Base-by-base conservation (phyloP, 2,888 invertebrate species). In the Cremastinae sp. region DNA sequence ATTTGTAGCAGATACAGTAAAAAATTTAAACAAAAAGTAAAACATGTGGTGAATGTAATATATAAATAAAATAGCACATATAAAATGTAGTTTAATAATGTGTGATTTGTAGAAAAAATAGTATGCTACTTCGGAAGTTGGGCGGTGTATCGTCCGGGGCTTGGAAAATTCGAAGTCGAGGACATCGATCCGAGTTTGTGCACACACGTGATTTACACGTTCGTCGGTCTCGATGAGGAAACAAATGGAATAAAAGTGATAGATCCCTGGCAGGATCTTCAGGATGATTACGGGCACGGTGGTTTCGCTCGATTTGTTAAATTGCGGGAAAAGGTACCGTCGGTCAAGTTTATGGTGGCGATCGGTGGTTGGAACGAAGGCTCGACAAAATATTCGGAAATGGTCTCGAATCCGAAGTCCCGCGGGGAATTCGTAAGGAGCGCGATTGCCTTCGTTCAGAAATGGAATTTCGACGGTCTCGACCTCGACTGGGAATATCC, bases 101-200 rank as follows among this genome's bases (percentile, higher is more conserved):
- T 14, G 14, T 16, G 1, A 20, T 53, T 51, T 47, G 14, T 83
- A 94, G 94, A 93, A 81, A 90, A 92, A 75, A 90, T 95, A 0
- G 91, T 95, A 0, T 96, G 96, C 82, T 96, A 96, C 88, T 94
- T 93, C 80, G 95, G 95, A 1, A 93, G 93, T 2, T 96, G 96
- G 96, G 92, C 95, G 0, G 92, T 92, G 0, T 95, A 95, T 83
- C 92, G 95, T 41, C 86, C 86, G 0, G 93, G 92, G 0, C 85
- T 90, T 59, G 95, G 95, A 0, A 92, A 93, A 85, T 95, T 94
- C 81, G 91, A 92, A n/a, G 93, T 95, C 0, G 91, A 92, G 8
- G 84, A 94, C 68, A 93, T 96, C 22, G 92, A 95, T 83, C 92
- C 94, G 0, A 88, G 88, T 16, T 89, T 95, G 0, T 96, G 96